Base-by-base conservation (phyloP, 2,888 invertebrate genomes). In the Penaeus monodon region DNA sequence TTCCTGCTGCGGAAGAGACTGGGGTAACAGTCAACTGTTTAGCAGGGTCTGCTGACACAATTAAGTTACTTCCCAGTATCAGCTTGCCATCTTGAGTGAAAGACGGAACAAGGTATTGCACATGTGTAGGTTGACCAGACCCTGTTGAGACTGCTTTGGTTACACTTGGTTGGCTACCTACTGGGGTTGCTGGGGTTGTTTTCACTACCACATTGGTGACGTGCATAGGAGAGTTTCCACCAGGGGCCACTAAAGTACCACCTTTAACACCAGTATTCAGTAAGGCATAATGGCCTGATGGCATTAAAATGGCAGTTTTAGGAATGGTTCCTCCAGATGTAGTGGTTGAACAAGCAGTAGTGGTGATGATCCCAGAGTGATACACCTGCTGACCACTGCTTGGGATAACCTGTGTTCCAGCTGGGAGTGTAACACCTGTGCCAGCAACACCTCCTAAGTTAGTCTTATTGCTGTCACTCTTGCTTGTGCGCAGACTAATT, bases 91-190 rank as follows among this genome's bases (percentile, higher is more conserved):
- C 90, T 10, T 84, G 88, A 17, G 89, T 88, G 44, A 90, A 68
- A n/a, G 89, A 90, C 17, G 90, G 89, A 76, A 90, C 90, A 20
- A 90, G 84, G 79, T 90, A 90, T 81, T 90, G 90, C 49, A 90
- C 86, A 57, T 88, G 89, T 65, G 88, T 89, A 20, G 89, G 88
- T 22, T 88, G 88, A 44, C 86, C 77, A 22, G 86, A 68, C 24
- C 81, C 88, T 24, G 65, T 73, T 27, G 81, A 74, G 33, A 77
- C 70, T 65, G 78, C 85, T 74, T 86, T 81, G 66, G 49, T 86
- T 24, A 79, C 79, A n/a, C 74, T 79, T 14, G 88, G 73, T 29
- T 85, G 82, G 24, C 73, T 78, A 29, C 82, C 84, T 17, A 86
- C 86, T 27, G 88, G 49, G 17, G 73, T 74, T 20, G 86, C 85